Evolutionary conservation across 2,888 invertebrate species (phyloP).

Genomic region (Drosophila vallismaia): DNA sequence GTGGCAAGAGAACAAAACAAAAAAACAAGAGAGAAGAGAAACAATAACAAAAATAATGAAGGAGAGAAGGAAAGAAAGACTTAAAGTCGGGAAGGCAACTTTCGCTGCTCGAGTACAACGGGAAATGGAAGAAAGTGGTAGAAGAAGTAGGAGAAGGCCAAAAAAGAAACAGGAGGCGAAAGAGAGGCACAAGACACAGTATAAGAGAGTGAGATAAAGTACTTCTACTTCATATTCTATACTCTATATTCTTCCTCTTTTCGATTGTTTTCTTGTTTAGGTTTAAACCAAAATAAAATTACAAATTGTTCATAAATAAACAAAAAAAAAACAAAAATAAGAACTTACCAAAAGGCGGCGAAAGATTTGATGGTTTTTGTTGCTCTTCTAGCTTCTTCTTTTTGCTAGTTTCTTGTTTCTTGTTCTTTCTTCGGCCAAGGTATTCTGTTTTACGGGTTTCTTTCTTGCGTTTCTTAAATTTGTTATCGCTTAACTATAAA

Average conservation of each 20-base stretch:
- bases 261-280: slow-evolving; percentile 47
- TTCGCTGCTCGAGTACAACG: slow-evolving; percentile 73
- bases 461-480: background rate
- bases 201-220: slow-evolving; percentile 9
- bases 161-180: slow-evolving; percentile 14
- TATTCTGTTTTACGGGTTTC: background rate
- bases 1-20: slow-evolving; percentile 19
- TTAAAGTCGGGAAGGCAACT: slow-evolving; percentile 80
- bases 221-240: slow-evolving; percentile 1
- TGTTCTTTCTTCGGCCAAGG: background rate
- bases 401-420: background rate
- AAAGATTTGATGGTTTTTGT: background rate
- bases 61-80: slow-evolving; percentile 13
- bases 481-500: slow-evolving; percentile 15
- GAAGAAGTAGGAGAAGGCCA: slow-evolving; percentile 2
- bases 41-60: slow-evolving; percentile 2
- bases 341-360: slow-evolving; percentile 20
- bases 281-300: slow-evolving; percentile 49
- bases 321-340: slow-evolving; percentile 23
- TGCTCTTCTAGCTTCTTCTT: background rate
- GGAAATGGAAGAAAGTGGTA: slow-evolving; percentile 32
- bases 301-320: slow-evolving; percentile 54
- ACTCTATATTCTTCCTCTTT: background rate
- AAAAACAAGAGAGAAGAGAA: background rate
- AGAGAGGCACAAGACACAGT: background rate